phyloP scores from a whole-genome alignment of 53 echinoderm and acorn worm genomes.

The Arbacia lixula region DNA sequence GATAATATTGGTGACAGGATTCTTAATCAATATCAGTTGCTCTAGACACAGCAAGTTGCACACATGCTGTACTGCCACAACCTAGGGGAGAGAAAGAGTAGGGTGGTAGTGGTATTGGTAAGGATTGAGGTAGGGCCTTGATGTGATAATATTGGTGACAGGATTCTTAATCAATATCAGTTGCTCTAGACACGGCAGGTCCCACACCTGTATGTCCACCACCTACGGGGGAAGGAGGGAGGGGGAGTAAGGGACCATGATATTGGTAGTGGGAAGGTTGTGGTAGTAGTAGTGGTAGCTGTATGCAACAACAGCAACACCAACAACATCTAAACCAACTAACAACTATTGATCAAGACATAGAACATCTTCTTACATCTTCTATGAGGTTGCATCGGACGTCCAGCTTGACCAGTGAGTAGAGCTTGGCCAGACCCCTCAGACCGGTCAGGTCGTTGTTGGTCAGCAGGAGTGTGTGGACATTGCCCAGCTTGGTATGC shows the following conservation, averaged over 20 bases:
- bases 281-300: no score
- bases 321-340: no score
- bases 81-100: constrained; percentile 46
- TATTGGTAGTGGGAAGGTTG: background rate
- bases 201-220: constrained; percentile 76
- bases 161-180: no score
- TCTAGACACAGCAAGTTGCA: constrained; percentile 89
- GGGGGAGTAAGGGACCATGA: background rate
- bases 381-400: constrained; percentile 88
- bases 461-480: constrained; percentile 82
- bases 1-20: constrained; percentile 82
- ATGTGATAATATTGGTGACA: no score
- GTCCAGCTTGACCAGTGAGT: constrained; percentile 91
- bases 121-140: no score
- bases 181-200: no score
- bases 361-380: constrained; percentile 75
- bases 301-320: no score
- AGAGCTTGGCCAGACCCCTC: constrained; percentile 82
- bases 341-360: no score
- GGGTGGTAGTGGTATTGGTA: background rate
- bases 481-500: constrained; percentile 87
- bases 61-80: constrained; percentile 80
- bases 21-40: constrained; percentile 65
- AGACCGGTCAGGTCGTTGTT: constrained; percentile 79
- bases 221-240: constrained; percentile 56